These are phyloP conservation scores for Caenorhabditis elegans DNA, from an alignment of 1,140 invertebrate species.

Conservation along the genomic window DNA sequence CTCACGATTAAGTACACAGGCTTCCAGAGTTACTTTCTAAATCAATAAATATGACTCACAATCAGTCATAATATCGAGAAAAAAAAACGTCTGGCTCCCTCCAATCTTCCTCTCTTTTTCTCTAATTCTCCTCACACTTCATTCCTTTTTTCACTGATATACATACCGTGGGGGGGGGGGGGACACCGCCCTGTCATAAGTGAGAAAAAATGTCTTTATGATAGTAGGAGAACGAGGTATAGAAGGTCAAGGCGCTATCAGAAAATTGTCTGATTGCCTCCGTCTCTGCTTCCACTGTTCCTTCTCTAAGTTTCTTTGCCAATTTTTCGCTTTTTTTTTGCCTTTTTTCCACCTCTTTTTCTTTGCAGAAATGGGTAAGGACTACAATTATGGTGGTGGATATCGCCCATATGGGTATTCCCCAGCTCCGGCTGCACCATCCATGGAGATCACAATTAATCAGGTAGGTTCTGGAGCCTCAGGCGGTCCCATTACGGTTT, in stretches of 20 bases:
- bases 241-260: conserved; percentile 15
- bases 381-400: conserved; percentile 48
- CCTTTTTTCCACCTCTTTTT: background rate
- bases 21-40: too few relatives aligned
- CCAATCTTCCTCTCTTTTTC: background rate
- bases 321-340: background rate
- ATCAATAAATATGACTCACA: too few relatives aligned
- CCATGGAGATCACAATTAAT: conserved; percentile 56
- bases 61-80: too few relatives aligned
- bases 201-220: background rate
- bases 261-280: background rate
- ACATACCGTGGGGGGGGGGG: too few relatives aligned
- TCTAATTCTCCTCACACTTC: background rate
- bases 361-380: conserved; percentile 28
- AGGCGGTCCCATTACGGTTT: too few relatives aligned
- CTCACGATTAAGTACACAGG: too few relatives aligned
- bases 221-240: background rate
- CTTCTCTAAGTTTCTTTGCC: background rate
- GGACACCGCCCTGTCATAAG: background rate
- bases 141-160: background rate
- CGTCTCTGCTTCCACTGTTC: background rate
- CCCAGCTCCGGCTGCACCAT: conserved; percentile 47
- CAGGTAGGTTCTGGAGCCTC: conserved; percentile 35
- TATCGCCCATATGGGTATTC: conserved; percentile 44
- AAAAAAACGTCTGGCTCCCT: background rate